These are phyloP conservation scores for Meteorus sp. DNA, from an alignment of 1,140 invertebrate species.

Conservation along the genomic window DNA sequence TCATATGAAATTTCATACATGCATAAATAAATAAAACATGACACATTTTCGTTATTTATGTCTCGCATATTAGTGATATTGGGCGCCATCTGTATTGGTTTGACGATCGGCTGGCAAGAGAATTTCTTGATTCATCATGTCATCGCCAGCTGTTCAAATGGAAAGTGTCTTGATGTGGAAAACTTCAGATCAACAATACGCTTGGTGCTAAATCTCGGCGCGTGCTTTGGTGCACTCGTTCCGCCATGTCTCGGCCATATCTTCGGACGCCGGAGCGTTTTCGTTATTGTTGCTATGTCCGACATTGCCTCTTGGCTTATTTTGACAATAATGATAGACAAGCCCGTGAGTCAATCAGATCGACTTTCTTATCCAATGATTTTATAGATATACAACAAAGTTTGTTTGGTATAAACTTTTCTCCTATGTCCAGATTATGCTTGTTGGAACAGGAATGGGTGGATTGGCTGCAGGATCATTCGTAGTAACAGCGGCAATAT, in stretches of 20 bases:
- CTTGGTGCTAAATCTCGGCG: constrained; percentile 21
- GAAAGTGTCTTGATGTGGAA: neutral
- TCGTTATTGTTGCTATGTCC: constrained; percentile 22
- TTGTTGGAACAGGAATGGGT: constrained; percentile 20
- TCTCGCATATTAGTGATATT: too few species aligned
- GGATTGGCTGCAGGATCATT: constrained; percentile 30
- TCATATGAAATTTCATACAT: neutral
- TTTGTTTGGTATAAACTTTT: too few species aligned
- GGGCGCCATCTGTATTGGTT: constrained; percentile 31
- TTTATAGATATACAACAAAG: too few species aligned
- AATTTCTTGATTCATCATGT: constrained; percentile 18
- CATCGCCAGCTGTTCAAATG: neutral
- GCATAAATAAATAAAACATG: neutral
- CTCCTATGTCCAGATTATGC: neutral
- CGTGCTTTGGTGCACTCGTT: constrained; percentile 30
- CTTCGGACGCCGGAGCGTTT: constrained; percentile 28
- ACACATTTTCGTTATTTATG: constrained; percentile 19
- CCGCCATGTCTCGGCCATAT: constrained; percentile 32
- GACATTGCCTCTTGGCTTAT: constrained; percentile 29
- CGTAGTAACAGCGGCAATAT: constrained; percentile 28
- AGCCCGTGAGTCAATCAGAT: neutral
- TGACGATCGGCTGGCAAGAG: constrained; percentile 29
- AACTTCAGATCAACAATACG: neutral
- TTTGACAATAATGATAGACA: constrained; percentile 11
- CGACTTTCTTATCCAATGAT: too few species aligned